Percentiles rank a stretch among this genome's conserved stretches.
These are phyloP conservation scores for Tenthredo mesomela DNA, from an alignment of 2,888 invertebrate species.

Conservation along the genomic window DNA sequence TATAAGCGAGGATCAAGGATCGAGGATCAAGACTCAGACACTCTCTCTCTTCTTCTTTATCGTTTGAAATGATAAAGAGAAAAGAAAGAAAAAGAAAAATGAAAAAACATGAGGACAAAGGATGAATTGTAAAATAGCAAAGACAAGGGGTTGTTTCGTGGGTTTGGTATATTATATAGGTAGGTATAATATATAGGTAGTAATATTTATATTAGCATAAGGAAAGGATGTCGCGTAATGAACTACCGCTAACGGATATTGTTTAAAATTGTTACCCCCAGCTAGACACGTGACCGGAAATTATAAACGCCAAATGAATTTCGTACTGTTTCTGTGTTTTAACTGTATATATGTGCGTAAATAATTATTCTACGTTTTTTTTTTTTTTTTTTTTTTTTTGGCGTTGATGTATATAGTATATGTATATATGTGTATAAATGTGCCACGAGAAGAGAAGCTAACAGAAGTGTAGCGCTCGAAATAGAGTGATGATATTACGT, in stretches of 20 bases:
- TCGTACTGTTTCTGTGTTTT: neutral
- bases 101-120: conserved; percentile 10
- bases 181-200: too few species aligned
- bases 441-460: neutral
- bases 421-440: neutral
- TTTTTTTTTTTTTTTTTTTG: neutral
- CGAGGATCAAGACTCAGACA: neutral
- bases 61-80: neutral
- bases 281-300: conserved; percentile 49
- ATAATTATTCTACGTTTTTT: neutral
- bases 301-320: conserved; percentile 4
- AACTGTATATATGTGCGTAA: neutral
- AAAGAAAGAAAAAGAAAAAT: neutral
- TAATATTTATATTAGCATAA: conserved; percentile 13
- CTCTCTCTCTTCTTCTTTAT: neutral
- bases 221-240: conserved; percentile 1
- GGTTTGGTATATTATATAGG: neutral
- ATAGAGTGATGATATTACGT: conserved; percentile 26
- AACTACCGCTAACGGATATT: conserved; percentile 29
- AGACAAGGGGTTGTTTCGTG: conserved; percentile 21
- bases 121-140: conserved; percentile 37
- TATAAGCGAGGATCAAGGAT: neutral
- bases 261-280: conserved; percentile 24
- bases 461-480: conserved; percentile 11
- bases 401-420: neutral